phyloP scores from a whole-genome alignment of 2,888 invertebrate species.

The Spodoptera exigua region DNA sequence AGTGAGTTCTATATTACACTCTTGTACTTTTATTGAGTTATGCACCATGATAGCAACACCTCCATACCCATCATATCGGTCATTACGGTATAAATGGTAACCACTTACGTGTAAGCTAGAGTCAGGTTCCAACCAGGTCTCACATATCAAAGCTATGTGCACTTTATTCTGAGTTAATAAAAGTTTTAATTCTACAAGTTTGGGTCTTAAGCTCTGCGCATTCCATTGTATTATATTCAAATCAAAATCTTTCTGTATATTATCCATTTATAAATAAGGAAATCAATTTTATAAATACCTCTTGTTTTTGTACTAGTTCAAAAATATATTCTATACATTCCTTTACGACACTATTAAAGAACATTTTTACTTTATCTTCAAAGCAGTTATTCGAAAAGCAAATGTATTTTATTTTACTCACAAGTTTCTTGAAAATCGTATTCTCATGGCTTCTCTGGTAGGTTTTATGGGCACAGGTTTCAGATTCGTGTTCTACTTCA shows the following conservation, averaged over 20 bases:
- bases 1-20: background rate
- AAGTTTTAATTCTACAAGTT: background rate
- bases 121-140: background rate
- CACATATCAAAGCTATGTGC: background rate
- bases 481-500: too few relatives aligned
- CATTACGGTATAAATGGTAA: background rate
- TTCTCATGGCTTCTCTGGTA: too few relatives aligned
- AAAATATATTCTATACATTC: background rate
- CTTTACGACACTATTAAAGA: background rate
- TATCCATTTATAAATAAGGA: slow-evolving; percentile 7
- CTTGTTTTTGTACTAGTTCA: background rate
- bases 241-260: background rate
- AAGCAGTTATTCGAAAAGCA: slow-evolving; percentile 4
- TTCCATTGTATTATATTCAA: background rate
- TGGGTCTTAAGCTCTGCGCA: background rate
- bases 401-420: background rate
- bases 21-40: slow-evolving; percentile 1
- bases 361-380: background rate
- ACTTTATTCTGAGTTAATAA: background rate
- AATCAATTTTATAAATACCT: background rate
- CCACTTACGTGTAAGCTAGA: background rate
- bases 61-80: background rate
- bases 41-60: slow-evolving; percentile 2
- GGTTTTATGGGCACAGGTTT: too few relatives aligned
- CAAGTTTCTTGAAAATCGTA: too few relatives aligned